Conservation (phyloP, 2,113 vertebrate species). For the Eupsittula cactorum region DNA sequence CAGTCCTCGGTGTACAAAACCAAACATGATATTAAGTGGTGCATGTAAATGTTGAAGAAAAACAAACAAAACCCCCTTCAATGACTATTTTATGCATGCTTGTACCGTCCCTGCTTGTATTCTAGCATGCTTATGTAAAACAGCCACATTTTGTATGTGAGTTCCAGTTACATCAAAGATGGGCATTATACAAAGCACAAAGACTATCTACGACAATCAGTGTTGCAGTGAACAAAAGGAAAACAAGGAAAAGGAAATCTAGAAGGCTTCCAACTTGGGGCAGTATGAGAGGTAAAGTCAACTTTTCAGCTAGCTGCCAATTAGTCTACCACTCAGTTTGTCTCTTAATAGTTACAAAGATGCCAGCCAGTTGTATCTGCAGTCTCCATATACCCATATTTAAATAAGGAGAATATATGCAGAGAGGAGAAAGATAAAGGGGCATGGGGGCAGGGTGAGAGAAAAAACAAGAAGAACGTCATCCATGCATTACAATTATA, state of each 20-base stretch:
- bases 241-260: background rate
- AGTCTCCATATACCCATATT: conserved; percentile 20
- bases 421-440: background rate
- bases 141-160: conserved; percentile 75
- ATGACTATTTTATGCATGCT: conserved; percentile 80
- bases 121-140: conserved; percentile 79
- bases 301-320: background rate
- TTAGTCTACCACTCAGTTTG: conserved; percentile 35
- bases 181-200: conserved; percentile 84
- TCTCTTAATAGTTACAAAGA: conserved; percentile 44
- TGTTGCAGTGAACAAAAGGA: conserved; percentile 53
- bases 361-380: conserved; percentile 11
- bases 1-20: conserved; percentile 62
- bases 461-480: background rate
- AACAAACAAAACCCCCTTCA: background rate
- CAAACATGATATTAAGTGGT: conserved; percentile 70
- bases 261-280: background rate
- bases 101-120: conserved; percentile 74
- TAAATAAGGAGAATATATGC: conserved; percentile 10
- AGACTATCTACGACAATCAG: conserved; percentile 81
- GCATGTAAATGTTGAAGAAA: conserved; percentile 78
- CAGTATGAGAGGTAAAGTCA: conserved; percentile 22
- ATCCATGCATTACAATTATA: conserved; percentile 18
- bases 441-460: fast-evolving
- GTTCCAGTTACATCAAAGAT: conserved; percentile 70